Base-by-base conservation (phyloP, 2,888 invertebrate genomes). In the Aphidoletes aphidimyza region DNA sequence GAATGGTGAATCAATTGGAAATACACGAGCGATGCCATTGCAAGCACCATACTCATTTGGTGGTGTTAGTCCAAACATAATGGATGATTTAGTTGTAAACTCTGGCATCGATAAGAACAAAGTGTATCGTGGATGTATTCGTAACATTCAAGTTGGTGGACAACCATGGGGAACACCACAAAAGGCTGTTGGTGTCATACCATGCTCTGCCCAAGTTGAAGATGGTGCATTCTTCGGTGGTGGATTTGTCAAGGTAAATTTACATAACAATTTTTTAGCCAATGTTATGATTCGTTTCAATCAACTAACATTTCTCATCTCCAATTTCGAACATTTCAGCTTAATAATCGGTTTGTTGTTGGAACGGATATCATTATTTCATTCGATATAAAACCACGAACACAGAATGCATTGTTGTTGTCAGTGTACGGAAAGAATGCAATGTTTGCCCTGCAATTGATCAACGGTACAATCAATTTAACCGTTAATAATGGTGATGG, bases 361-460 rank as follows among this genome's bases (percentile, higher is more conserved):
- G 97, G 97, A 5, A 90, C 92, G 59, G 94, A 94, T 87, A 92
- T 97, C 85, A 94, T 94, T 0, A 94, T 98, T 59, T 93, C 93
- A 49, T 92, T 98, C 92, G 95, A 97, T 86, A 95, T 98, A 85
- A 95, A 95, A 86, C 97, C 98, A 0, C 92, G 98, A 26, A 93
- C 94, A 86, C 92, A 94, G 6, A 94, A 95, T 0, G 99, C 98
- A 2, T 91, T 98, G 30, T 89, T 99, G 81, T 91, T 98, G 86
- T 94, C 97, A 3, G 96, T 97, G 1, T 95, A 97, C 88, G 96
- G 96, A 22, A 93, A 91, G 86, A 93, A 92, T 85, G 97, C 98
- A 88, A 98, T 93, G 89, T 91, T 98, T 86, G 92, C 97, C 0
- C 91, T 99, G 84, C 97, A 99, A 89, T 91, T 99, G 91, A 91